Conservation (phyloP, 2,888 invertebrate species). For the Ophion obscuratus region DNA sequence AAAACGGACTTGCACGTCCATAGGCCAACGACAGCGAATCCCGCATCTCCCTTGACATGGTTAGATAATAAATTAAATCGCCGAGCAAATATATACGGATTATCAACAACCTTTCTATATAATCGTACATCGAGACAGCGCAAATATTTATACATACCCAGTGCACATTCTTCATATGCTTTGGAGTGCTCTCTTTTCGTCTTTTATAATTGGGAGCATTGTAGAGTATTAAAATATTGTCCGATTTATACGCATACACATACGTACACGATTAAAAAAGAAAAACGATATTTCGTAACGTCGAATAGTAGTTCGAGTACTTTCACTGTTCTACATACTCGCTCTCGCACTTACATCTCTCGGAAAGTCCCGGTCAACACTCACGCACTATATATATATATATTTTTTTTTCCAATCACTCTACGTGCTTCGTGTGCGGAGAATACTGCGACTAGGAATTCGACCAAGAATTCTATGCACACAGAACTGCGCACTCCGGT, state of each 20-base stretch:
- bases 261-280: background rate
- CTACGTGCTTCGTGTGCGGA: slow-evolving; percentile 11
- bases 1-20: slow-evolving; percentile 1
- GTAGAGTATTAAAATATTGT: slow-evolving; percentile 28
- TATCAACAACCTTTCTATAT: slow-evolving; percentile 6
- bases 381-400: background rate
- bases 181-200: background rate
- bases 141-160: slow-evolving; percentile 16
- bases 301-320: slow-evolving; percentile 40
- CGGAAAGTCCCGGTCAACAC: slow-evolving; percentile 14
- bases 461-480: slow-evolving; percentile 17
- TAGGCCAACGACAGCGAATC: slow-evolving; percentile 8
- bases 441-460: slow-evolving; percentile 58
- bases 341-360: slow-evolving; percentile 6
- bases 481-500: background rate
- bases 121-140: background rate
- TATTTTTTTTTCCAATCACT: background rate
- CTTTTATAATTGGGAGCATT: background rate
- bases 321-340: slow-evolving; percentile 37
- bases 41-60: slow-evolving; percentile 46
- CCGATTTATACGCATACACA: background rate
- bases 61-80: slow-evolving; percentile 51
- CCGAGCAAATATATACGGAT: background rate
- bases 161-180: background rate
- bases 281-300: slow-evolving; percentile 12